Evolutionary conservation across 2,113 vertebrate genomes (phyloP), one percentile per base, ranked within the genome.

Genomic region (Opisthocomus hoazin): DNA sequence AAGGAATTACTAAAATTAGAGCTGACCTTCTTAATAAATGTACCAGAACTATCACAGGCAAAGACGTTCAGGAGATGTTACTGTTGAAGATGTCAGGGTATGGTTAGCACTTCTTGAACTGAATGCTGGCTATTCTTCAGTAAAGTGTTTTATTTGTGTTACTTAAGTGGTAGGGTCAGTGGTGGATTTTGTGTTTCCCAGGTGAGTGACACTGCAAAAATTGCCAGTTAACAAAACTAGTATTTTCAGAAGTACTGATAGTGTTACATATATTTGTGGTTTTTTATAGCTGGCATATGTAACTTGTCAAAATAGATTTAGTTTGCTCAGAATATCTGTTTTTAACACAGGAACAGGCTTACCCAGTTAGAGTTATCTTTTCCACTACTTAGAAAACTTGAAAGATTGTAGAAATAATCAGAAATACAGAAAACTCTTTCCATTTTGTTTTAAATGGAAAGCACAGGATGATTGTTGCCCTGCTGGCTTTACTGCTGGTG

Each of bases 11-110:
- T 95, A 93, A 97, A 84, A 95, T 93, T 96, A 93, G 96, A 94
- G 61, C 92, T 95, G 96, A 96, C 96, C 96, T 96, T 97, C 94
- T 96, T 96, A 93, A 93, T 95, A 91, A 96, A 93, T 85, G 93
- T 83, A 90, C 85, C 79, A 95, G 90, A 95, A 86, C 92, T 94
- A 68, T 90, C 85, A 88, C 71, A 71, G 50, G 94, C 71, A 88
- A 69, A 92, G 95, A 63, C 60, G 61, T 84, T 56, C 56, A 63
- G 87, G 92, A 95, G 88, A 86, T 84, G 83, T 90, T 92, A 7
- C 13, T 68, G 64, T 81, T 94, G 82, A 51, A 34, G 79, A 15
- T 71, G 56, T 64, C 66, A 73, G 82, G 29, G 85, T 57, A 51
- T 57, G 75, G 75, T 89, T 91, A 46, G 27, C 15, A 19, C 64